phyloP scores from a whole-genome alignment of 64 coral and sea anemone genomes.

The Astreopora myriophthalma region DNA sequence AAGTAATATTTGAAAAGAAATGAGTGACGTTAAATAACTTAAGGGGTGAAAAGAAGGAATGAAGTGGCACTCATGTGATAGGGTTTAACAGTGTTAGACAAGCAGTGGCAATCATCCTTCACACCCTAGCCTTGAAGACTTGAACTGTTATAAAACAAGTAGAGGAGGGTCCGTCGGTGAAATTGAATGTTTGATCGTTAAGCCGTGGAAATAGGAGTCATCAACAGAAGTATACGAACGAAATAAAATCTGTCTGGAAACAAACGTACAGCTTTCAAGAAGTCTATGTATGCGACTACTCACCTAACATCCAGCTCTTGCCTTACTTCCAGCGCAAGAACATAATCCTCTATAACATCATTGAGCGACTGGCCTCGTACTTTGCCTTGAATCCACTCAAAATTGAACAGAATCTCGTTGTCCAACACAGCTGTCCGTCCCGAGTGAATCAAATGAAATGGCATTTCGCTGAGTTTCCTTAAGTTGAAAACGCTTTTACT shows the following conservation, averaged over 20 bases:
- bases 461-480: slow-evolving; percentile 83
- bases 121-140: no score
- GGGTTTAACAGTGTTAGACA: no score
- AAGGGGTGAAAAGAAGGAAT: neutral
- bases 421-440: neutral
- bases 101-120: no score
- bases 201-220: no score
- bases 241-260: no score
- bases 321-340: slow-evolving; percentile 55
- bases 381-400: slow-evolving; percentile 86
- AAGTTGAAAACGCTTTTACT: slow-evolving; percentile 84
- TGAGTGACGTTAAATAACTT: neutral
- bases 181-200: no score
- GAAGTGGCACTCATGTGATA: neutral
- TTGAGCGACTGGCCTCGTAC: slow-evolving; percentile 70
- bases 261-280: no score
- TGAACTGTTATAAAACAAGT: no score
- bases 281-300: neutral
- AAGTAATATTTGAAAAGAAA: neutral
- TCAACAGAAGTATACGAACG: no score
- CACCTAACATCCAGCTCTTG: slow-evolving; percentile 72
- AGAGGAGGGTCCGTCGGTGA: no score
- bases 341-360: slow-evolving; percentile 74
- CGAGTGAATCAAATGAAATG: slow-evolving; percentile 71
- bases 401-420: slow-evolving; percentile 77